phyloP scores from a whole-genome alignment of 2,797 vertebrate genomes.

The Urophycis tenuis region DNA sequence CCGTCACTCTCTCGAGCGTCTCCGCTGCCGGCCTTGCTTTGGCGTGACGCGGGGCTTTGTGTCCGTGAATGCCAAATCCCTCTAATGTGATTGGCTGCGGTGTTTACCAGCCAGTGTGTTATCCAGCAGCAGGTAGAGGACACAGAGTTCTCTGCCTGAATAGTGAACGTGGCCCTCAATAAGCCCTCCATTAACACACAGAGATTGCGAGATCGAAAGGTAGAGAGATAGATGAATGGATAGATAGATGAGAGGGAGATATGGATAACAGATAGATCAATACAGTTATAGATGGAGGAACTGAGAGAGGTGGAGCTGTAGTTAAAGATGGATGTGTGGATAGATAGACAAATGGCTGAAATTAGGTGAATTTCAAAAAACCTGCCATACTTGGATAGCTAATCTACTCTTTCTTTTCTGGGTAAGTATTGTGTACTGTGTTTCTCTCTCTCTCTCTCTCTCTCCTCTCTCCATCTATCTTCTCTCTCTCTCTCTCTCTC shows the following conservation, averaged over 20 bases:
- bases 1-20: slow-evolving; percentile 65
- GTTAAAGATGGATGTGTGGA: not conserved
- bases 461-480: not conserved
- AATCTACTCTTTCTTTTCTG: no score
- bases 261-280: not conserved
- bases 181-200: not conserved
- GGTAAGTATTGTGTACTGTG: no score
- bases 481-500: not conserved
- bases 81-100: slow-evolving; percentile 47
- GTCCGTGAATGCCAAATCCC: slow-evolving; percentile 46
- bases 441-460: no score
- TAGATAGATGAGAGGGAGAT: no score
- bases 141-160: no score
- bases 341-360: no score
- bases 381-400: no score
- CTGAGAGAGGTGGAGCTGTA: no score
- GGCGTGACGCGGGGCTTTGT: slow-evolving; percentile 45
- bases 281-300: no score
- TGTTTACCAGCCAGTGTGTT: slow-evolving; percentile 43
- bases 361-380: no score
- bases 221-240: not conserved
- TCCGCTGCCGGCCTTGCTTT: slow-evolving; percentile 6
- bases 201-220: not conserved
- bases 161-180: not conserved
- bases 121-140: slow-evolving; percentile 37